A percentile compares a stretch with the other conserved stretches of the same genome.
Conservation (phyloP, 2,888 invertebrate species). For the Drosophila crucigera region DNA sequence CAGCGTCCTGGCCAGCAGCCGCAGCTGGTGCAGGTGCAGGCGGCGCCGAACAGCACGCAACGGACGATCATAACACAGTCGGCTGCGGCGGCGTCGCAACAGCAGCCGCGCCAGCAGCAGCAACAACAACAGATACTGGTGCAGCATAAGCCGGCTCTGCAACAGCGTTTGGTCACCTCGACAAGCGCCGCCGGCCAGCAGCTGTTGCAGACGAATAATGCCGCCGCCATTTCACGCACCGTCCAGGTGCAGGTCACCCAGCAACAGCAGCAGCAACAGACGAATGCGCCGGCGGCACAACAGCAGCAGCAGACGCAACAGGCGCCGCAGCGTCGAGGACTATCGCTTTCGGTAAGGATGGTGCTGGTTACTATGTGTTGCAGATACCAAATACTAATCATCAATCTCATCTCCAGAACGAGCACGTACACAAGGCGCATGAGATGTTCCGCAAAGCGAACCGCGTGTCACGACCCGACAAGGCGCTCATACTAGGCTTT, state of each 20-base stretch:
- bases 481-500: conserved; percentile 98
- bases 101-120: conserved; percentile 83
- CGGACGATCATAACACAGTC: conserved; percentile 84
- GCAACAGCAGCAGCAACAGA: conserved; percentile 67
- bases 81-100: conserved; percentile 69
- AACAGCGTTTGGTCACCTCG: conserved; percentile 80
- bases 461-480: conserved; percentile 97
- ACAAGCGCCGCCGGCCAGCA: conserved; percentile 67
- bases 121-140: conserved; percentile 80
- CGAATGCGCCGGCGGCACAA: conserved; percentile 62
- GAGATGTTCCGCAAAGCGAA: conserved; percentile 99
- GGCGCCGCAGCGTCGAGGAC: conserved; percentile 83
- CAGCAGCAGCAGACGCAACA: conserved; percentile 56
- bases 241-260: conserved; percentile 82
- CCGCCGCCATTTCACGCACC: conserved; percentile 73
- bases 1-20: conserved; percentile 85
- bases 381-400: neutral
- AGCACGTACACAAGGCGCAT: conserved; percentile 98
- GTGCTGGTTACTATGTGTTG: no score
- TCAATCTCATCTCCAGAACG: conserved; percentile 88
- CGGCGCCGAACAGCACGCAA: conserved; percentile 81
- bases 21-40: conserved; percentile 85
- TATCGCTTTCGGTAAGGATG: conserved; percentile 82
- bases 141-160: conserved; percentile 82
- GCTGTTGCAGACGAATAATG: conserved; percentile 11